Percentiles rank a stretch among this genome's conserved stretches.
Conservation (phyloP, 2,113 vertebrate species). For the Oreochromis aureus region DNA sequence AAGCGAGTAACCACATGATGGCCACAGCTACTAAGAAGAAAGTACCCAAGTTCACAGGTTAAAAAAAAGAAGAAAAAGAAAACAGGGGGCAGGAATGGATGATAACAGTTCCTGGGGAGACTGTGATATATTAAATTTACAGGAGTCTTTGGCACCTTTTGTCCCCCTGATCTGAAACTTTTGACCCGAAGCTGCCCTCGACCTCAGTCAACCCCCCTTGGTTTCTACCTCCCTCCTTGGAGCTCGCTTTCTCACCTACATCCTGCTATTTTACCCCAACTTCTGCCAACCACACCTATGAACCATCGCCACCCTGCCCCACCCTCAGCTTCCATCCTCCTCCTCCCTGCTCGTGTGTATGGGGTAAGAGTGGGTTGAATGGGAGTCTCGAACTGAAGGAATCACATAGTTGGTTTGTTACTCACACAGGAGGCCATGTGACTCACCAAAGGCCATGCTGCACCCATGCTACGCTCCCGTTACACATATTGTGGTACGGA, state of each 20-base stretch:
- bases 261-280: constrained; percentile 27
- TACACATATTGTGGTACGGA: constrained; percentile 18
- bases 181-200: neutral
- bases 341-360: neutral
- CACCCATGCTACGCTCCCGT: constrained; percentile 44
- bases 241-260: constrained; percentile 19
- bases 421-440: constrained; percentile 69
- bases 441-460: constrained; percentile 65
- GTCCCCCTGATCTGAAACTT: neutral
- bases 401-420: constrained; percentile 68
- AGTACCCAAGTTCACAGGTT: neutral
- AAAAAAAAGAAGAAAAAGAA: neutral
- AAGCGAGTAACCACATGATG: neutral
- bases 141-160: neutral
- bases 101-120: neutral
- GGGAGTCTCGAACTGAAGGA: constrained; percentile 50
- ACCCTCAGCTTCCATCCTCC: neutral
- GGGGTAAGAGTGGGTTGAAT: constrained; percentile 20
- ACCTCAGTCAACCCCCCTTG: neutral
- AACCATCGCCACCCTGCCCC: neutral
- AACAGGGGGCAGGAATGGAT: neutral
- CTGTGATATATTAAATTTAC: neutral
- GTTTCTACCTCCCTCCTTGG: neutral
- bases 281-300: constrained; percentile 47
- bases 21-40: neutral